These are phyloP conservation scores for Stichopus horrens DNA, from an alignment of 53 echinoderm and acorn worm genomes.

Conservation along the genomic window DNA sequence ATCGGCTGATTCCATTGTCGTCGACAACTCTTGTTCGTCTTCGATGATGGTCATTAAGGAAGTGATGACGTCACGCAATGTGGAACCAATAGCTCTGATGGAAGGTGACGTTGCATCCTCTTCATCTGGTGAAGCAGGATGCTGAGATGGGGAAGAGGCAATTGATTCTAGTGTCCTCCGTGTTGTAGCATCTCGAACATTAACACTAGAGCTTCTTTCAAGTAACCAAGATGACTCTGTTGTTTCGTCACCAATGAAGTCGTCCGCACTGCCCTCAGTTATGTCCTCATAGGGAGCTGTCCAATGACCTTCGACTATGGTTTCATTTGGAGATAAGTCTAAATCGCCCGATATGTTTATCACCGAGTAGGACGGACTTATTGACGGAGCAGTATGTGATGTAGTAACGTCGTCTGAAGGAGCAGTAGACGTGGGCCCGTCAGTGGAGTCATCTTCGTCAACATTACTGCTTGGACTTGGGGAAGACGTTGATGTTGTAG, in stretches of 20 bases:
- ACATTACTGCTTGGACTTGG: background rate
- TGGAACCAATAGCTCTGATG: background rate
- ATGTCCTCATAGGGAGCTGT: background rate
- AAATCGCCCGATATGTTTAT: background rate
- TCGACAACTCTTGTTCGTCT: background rate
- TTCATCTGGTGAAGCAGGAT: background rate
- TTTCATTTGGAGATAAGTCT: background rate
- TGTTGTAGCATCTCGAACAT: conserved; percentile 29
- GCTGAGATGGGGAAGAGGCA: background rate
- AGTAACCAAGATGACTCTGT: background rate
- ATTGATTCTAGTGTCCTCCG: background rate
- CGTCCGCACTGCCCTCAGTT: background rate
- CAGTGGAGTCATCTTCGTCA: background rate
- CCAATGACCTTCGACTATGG: conserved; percentile 16
- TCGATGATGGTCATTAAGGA: background rate
- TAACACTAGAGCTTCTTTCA: background rate
- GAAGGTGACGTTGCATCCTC: background rate
- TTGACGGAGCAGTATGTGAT: background rate
- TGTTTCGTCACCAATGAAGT: too few species aligned
- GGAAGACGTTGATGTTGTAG: background rate
- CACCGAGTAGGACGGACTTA: background rate
- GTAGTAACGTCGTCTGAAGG: background rate
- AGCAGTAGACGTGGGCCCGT: background rate
- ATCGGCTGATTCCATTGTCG: background rate
- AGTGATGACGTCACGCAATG: background rate